phyloP scores from a whole-genome alignment of 2,888 invertebrate species.

The Syritta pipiens region DNA sequence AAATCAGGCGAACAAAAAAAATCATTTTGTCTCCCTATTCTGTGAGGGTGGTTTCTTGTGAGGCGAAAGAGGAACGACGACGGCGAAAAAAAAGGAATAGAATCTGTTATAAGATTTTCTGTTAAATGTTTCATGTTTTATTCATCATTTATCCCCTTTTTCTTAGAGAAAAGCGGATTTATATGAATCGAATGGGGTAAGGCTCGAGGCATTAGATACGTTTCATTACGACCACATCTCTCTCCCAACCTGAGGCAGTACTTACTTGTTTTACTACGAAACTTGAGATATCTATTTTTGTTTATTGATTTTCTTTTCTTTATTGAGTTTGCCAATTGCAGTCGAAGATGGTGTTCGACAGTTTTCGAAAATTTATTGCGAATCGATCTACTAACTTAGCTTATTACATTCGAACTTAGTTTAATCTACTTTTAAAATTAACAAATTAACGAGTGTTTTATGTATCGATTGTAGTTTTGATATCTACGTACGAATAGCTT shows the following conservation, averaged over 20 bases:
- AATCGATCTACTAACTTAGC: too few relatives aligned
- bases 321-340: background rate
- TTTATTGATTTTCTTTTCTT: background rate
- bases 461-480: background rate
- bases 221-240: constrained; percentile 5
- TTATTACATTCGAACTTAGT: too few relatives aligned
- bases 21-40: background rate
- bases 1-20: background rate
- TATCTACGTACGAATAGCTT: background rate
- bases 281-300: background rate
- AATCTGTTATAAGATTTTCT: constrained; percentile 64
- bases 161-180: constrained; percentile 58
- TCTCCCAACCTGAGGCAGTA: constrained; percentile 14
- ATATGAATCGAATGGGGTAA: constrained; percentile 48
- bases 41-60: background rate
- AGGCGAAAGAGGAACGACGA: constrained; percentile 11
- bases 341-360: too few relatives aligned
- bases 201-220: constrained; percentile 35
- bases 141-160: constrained; percentile 68
- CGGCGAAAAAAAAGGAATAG: constrained; percentile 16
- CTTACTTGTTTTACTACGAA: constrained; percentile 14
- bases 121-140: constrained; percentile 69
- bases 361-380: too few relatives aligned
- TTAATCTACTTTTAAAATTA: background rate
- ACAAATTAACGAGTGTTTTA: background rate